Evolutionary conservation across 2,888 invertebrate species (phyloP).

Genomic region (Dorcus hopei): DNA sequence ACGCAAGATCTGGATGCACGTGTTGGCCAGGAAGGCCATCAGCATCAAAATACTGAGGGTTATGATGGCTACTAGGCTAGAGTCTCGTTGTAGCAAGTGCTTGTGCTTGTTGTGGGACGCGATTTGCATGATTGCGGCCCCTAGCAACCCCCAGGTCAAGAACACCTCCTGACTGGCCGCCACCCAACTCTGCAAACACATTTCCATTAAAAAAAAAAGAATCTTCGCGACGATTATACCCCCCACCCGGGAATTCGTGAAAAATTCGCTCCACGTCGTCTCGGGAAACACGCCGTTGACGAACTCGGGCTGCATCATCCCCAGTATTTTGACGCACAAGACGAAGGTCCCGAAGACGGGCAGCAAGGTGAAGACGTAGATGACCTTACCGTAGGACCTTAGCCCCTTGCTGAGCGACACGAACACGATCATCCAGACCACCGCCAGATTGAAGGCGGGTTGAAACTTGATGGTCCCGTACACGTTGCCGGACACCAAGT

Average conservation of each 20-base stretch:
- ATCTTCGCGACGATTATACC: neutral
- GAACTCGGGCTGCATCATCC: slow-evolving; percentile 65
- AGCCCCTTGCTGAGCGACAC: slow-evolving; percentile 84
- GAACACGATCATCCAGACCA: slow-evolving; percentile 88
- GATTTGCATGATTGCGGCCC: slow-evolving; percentile 77
- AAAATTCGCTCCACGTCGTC: slow-evolving; percentile 81
- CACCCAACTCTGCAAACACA: slow-evolving; percentile 71
- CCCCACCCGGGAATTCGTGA: slow-evolving; percentile 73
- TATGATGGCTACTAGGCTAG: slow-evolving; percentile 64
- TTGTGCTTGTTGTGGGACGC: slow-evolving; percentile 72
- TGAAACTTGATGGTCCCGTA: slow-evolving; percentile 77
- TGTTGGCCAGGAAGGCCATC: slow-evolving; percentile 77
- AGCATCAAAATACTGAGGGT: slow-evolving; percentile 74
- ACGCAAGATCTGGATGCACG: slow-evolving; percentile 75
- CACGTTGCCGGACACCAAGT: slow-evolving; percentile 42
- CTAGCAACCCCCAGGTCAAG: slow-evolving; percentile 82
- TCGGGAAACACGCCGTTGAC: slow-evolving; percentile 72
- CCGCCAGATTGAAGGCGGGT: slow-evolving; percentile 84
- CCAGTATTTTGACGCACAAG: slow-evolving; percentile 70
- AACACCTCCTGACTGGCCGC: slow-evolving; percentile 87
- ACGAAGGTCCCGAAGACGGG: slow-evolving; percentile 75
- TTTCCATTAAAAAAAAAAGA: slow-evolving; percentile 27
- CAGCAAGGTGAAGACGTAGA: slow-evolving; percentile 73
- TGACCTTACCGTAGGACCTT: slow-evolving; percentile 79
- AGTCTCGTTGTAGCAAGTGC: slow-evolving; percentile 61